Percentiles rank a stretch among this genome's conserved stretches.
Conservation (phyloP, 2,113 vertebrate species). For the Rostratula benghalensis region DNA sequence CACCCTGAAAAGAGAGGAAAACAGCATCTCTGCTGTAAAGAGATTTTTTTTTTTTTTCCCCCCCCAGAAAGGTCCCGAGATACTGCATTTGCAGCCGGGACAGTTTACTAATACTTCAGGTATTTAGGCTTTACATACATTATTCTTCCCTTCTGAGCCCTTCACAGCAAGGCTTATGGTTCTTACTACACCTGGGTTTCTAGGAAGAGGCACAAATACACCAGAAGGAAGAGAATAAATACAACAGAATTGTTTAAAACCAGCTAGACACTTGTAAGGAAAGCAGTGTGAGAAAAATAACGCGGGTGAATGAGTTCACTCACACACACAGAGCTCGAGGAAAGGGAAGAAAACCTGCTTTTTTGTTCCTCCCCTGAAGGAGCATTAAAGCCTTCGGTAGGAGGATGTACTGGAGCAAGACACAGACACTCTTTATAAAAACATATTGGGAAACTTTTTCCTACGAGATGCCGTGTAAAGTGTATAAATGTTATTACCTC, state of each 20-base stretch:
- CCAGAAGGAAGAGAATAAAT: not conserved
- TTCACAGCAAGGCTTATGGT: not conserved
- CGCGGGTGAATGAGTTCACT: not conserved
- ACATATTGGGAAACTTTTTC: not conserved
- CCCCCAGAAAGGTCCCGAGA: not conserved
- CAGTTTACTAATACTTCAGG: not conserved
- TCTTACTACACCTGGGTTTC: not conserved
- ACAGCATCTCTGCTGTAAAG: not conserved
- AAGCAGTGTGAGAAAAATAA: not conserved
- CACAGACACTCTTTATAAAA: not conserved
- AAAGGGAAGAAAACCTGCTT: not conserved
- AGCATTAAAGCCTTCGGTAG: not conserved
- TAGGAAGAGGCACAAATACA: not conserved
- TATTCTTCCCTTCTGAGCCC: not conserved
- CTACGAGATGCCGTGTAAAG: constrained; percentile 8
- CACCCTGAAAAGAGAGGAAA: not conserved
- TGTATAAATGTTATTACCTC: constrained; percentile 54
- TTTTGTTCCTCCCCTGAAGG: not conserved
- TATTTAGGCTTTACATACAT: not conserved
- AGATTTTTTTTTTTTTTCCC: not conserved
- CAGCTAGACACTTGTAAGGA: not conserved
- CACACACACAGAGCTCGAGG: not conserved
- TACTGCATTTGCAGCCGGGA: not conserved
- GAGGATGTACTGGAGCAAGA: not conserved
- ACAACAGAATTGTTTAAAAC: not conserved